phyloP scores from a whole-genome alignment of 1,140 invertebrate species.

The Acromyrmex heyeri region DNA sequence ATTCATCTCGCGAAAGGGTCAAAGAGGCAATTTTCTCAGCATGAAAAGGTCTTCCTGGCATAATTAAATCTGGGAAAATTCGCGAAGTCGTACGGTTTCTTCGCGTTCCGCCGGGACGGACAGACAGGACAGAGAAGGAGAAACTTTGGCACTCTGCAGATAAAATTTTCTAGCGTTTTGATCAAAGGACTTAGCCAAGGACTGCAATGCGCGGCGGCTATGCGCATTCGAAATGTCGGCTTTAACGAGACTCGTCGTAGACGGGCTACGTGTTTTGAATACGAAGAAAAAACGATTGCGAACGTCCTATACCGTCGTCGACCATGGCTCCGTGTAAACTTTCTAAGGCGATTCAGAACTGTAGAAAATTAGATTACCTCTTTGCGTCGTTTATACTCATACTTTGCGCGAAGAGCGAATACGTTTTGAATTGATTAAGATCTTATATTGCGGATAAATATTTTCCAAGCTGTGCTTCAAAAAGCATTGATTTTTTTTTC shows the following conservation, averaged over 20 bases:
- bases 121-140: conserved; percentile 45
- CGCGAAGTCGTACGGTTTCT: conserved; percentile 64
- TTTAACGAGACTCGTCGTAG: conserved; percentile 58
- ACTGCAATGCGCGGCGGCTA: conserved; percentile 11
- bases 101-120: not conserved
- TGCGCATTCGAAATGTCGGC: conserved; percentile 41
- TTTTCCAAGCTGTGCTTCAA: not conserved
- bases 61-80: conserved; percentile 75
- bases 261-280: conserved; percentile 50
- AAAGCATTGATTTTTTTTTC: not conserved
- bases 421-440: conserved; percentile 4
- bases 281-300: conserved; percentile 60
- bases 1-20: conserved; percentile 40
- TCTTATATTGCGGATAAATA: not conserved
- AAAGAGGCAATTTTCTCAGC: conserved; percentile 56
- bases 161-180: conserved; percentile 68
- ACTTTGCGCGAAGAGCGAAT: not conserved
- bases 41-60: conserved; percentile 61
- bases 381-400: conserved; percentile 6
- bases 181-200: conserved; percentile 65
- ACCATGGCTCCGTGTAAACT: conserved; percentile 34
- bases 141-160: conserved; percentile 64
- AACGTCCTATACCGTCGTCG: not conserved
- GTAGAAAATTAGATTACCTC: conserved; percentile 42
- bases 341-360: conserved; percentile 39